Conservation (phyloP, 1,140 invertebrate species). For the Temnothorax curvispinosus region DNA sequence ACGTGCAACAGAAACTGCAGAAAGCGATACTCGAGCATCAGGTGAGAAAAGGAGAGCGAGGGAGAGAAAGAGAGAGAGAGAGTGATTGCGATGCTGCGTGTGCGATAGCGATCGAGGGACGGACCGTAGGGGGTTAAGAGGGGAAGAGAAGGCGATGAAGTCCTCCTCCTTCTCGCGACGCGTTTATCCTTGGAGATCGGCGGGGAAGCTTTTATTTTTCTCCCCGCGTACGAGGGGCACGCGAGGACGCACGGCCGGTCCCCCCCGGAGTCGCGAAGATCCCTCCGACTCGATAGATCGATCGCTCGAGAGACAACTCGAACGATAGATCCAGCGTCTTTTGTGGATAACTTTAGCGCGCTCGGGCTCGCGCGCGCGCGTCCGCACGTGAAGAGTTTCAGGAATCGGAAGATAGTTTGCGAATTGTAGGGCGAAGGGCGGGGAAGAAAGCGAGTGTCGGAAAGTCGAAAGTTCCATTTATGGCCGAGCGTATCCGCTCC, state of each 20-base stretch:
- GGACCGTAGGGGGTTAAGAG: conserved; percentile 4
- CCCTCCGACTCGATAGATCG: conserved; percentile 17
- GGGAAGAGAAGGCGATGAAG: background rate
- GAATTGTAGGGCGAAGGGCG: background rate
- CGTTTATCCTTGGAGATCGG: background rate
- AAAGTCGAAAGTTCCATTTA: conserved; percentile 39
- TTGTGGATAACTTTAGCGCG: conserved; percentile 26
- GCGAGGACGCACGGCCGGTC: too few species aligned
- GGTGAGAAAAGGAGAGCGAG: conserved; percentile 83
- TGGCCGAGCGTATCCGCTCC: background rate
- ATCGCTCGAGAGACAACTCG: conserved; percentile 36
- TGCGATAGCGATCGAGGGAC: conserved; percentile 31
- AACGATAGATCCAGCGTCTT: conserved; percentile 41
- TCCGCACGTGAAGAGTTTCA: background rate
- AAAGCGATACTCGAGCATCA: conserved; percentile 89
- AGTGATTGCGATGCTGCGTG: background rate
- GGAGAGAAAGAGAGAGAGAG: background rate
- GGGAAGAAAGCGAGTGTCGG: background rate
- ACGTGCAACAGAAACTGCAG: conserved; percentile 88
- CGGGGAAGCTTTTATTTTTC: background rate
- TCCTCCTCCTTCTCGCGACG: background rate
- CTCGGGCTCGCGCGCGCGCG: background rate
- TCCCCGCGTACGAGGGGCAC: background rate
- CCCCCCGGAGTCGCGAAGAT: background rate
- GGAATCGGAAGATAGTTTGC: background rate